phyloP scores from a whole-genome alignment of 2,797 vertebrate species.

The Rhinoraja longicauda region DNA sequence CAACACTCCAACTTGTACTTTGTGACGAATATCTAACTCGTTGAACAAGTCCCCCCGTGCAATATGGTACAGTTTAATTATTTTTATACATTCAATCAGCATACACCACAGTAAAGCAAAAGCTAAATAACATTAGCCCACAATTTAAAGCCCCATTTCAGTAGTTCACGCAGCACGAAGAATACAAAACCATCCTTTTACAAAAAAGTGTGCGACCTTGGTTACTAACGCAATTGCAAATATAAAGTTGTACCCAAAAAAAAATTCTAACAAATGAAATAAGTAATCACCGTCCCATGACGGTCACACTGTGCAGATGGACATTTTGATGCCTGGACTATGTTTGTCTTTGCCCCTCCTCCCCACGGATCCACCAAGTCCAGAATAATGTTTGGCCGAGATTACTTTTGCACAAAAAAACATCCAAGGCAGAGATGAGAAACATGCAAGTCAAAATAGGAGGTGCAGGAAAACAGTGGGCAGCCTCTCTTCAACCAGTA shows the following conservation, averaged over 20 bases:
- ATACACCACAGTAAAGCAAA: not conserved
- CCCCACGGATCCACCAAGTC: not conserved
- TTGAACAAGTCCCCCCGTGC: not conserved
- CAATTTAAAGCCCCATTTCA: slow-evolving; percentile 20
- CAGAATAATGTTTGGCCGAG: too few relatives aligned
- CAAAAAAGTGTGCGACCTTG: not conserved
- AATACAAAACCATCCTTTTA: slow-evolving; percentile 28
- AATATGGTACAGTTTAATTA: not conserved
- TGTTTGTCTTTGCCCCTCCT: not conserved
- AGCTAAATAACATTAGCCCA: not conserved
- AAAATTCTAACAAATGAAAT: not conserved
- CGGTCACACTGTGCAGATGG: not conserved
- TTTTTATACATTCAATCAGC: slow-evolving; percentile 19
- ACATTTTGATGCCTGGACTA: not conserved
- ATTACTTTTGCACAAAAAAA: not conserved
- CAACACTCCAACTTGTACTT: not conserved
- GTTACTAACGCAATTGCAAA: not conserved
- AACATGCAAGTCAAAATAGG: too few relatives aligned
- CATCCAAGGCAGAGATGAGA: not conserved
- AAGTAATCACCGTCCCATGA: not conserved
- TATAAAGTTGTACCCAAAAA: slow-evolving; percentile 7
- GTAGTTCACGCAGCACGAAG: slow-evolving; percentile 14
- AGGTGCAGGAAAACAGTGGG: not conserved
- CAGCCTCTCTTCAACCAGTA: too few relatives aligned
- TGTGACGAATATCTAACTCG: not conserved